Evolutionary conservation across 2,113 vertebrate genomes (phyloP).

Genomic region (Oplegnathus fasciatus): DNA sequence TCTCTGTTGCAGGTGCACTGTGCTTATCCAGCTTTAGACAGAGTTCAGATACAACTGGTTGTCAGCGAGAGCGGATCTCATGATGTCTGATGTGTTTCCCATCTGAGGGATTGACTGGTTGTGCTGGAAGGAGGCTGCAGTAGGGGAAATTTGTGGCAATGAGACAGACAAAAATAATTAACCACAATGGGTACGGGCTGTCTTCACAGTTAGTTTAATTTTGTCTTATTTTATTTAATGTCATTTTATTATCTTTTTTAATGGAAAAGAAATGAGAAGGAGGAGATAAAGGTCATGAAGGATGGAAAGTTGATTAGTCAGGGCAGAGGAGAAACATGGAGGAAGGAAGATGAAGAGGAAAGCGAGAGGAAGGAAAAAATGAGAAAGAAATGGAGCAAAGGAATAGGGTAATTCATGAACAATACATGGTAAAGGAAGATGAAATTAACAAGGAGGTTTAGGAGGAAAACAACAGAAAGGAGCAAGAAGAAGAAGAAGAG

Average conservation of each 20-base stretch:
- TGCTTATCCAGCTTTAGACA: conserved; percentile 55
- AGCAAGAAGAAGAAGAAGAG: not conserved
- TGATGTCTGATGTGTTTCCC: conserved; percentile 64
- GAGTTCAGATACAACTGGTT: conserved; percentile 31
- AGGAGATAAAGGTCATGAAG: conserved; percentile 11
- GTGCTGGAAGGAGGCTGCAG: conserved; percentile 43
- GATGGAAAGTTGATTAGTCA: conserved; percentile 37
- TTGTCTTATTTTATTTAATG: conserved; percentile 33
- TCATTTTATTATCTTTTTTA: conserved; percentile 45
- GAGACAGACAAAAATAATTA: conserved; percentile 56
- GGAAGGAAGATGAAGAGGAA: not conserved
- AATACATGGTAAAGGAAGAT: not conserved
- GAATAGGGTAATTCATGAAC: not conserved
- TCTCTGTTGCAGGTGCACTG: conserved; percentile 53
- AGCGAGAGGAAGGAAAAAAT: conserved; percentile 30
- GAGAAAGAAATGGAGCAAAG: not conserved
- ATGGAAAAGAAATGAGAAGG: conserved; percentile 20
- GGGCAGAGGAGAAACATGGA: conserved; percentile 5
- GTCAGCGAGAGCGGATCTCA: conserved; percentile 31
- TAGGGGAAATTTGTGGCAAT: conserved; percentile 35
- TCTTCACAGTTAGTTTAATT: conserved; percentile 39
- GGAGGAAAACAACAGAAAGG: conserved; percentile 5
- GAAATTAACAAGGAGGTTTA: not conserved
- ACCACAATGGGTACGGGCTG: conserved; percentile 34
- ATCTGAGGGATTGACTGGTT: conserved; percentile 51